These are phyloP conservation scores for Mergus octosetaceus DNA, from an alignment of 2,797 vertebrate species.

Conservation along the genomic window DNA sequence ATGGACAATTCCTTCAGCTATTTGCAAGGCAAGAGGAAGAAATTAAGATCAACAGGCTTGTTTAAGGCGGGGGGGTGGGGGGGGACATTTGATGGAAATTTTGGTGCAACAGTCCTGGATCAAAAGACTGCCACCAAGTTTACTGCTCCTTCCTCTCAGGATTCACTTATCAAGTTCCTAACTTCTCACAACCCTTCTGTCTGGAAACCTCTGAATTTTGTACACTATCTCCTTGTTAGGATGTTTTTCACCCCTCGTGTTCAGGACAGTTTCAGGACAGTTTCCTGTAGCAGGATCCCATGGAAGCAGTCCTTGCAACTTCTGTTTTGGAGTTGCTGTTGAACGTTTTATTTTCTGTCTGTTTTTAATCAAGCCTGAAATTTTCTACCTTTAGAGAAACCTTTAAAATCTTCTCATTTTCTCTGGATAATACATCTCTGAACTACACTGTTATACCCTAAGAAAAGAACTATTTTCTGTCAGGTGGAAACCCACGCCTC, in stretches of 20 bases:
- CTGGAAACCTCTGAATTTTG: neutral
- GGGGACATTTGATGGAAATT: neutral
- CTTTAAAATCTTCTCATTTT: constrained; percentile 60
- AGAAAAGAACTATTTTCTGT: constrained; percentile 63
- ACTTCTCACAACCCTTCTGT: neutral
- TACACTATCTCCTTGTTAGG: neutral
- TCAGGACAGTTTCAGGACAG: neutral
- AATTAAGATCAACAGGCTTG: neutral
- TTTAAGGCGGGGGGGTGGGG: neutral
- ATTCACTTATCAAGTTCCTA: neutral
- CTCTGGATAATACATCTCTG: constrained; percentile 51
- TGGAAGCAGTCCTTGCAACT: neutral
- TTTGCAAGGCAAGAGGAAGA: neutral
- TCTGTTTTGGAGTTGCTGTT: constrained; percentile 10
- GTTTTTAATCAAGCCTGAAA: constrained; percentile 62
- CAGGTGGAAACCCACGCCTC: constrained; percentile 65
- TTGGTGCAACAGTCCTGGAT: neutral
- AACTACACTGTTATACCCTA: constrained; percentile 43
- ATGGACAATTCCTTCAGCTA: neutral
- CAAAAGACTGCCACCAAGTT: neutral
- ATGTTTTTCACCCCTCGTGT: neutral
- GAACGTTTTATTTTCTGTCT: neutral
- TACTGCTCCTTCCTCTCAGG: neutral
- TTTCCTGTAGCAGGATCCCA: neutral
- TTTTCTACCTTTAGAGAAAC: constrained; percentile 39